Percentiles rank a stretch among this genome's conserved stretches.
phyloP scores from a whole-genome alignment of 2,888 invertebrate genomes.

The Anthophora plumipes region DNA sequence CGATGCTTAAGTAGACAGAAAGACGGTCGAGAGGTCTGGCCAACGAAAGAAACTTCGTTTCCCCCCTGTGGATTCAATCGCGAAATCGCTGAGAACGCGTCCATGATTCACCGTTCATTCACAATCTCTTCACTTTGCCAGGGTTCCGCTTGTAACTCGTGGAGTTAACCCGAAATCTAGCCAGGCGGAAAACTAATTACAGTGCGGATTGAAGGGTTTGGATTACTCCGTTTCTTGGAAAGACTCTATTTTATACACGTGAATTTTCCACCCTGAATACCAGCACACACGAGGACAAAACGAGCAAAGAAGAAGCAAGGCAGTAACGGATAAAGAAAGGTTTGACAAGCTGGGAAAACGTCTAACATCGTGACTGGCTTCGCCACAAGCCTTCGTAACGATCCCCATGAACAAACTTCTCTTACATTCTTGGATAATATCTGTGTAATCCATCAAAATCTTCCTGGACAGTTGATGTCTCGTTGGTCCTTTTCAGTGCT shows the following conservation, averaged over 20 bases:
- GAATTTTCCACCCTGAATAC: not conserved
- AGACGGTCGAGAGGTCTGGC: not conserved
- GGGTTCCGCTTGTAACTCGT: not conserved
- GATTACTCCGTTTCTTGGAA: conserved; percentile 60
- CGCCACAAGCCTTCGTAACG: conserved; percentile 18
- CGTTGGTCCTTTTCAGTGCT: not conserved
- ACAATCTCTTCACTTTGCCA: conserved; percentile 18
- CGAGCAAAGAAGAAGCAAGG: not conserved
- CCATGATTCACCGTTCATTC: not conserved
- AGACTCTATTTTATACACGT: not conserved
- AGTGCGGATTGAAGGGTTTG: conserved; percentile 60
- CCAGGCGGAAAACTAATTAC: conserved; percentile 46
- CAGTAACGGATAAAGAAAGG: not conserved
- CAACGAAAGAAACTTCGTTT: conserved; percentile 29
- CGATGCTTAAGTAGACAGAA: not conserved
- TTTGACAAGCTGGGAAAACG: conserved; percentile 15
- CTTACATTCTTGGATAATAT: conserved; percentile 25
- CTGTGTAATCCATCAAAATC: conserved; percentile 39
- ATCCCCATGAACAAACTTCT: conserved; percentile 15
- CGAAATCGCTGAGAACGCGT: conserved; percentile 32
- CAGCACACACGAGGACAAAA: not conserved
- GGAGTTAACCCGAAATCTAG: not conserved
- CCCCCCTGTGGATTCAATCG: not conserved
- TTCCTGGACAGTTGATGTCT: conserved; percentile 2
- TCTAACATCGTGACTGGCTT: conserved; percentile 6